Base-by-base conservation (phyloP, 2,888 invertebrate species). In the Thera britannica region DNA sequence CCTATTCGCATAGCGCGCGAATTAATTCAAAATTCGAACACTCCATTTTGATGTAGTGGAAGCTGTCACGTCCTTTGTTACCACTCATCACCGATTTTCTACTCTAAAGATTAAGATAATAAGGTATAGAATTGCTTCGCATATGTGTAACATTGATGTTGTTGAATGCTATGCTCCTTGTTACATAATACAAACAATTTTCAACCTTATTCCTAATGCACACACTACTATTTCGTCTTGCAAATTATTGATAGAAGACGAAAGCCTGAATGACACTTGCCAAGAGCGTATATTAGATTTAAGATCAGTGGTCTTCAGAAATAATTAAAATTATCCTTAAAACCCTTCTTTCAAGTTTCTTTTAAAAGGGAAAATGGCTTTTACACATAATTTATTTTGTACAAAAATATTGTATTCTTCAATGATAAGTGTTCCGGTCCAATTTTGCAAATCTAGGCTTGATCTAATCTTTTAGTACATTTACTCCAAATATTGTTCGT, bases 21-120 rank as follows among this genome's bases (percentile, higher is more conserved):
- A 91, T 92, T 92, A 91, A 92, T 92, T 92, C 87, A 88, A 92
- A 93, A 92, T 92, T 89, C 86, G 91, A 90, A 89, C 91, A 88
- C 92, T 93, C 90, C 88, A 92, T 89, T 90, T 91, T 93, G 93
- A 93, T 90, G 89, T 91, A 93, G 90, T 91, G 90, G 88, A 85
- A 84, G 83, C 84, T 89, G 90, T 90, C 90, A 85, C 83, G 81
- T 82, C 81, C 74, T 70, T 75, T 74, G 74, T 74, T 62, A 65
- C n/a, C 58, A 12, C 52, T 34, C 8, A 60, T 61, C 49, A 55
- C 56, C 56, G 59, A 67, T 41, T 62, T 67, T 67, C 64, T 11
- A 58, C 67, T 48, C 44, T 70, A 62, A 48, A 38, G 1, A 12
- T 75, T 77, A 71, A 5, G 6, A 34, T 48, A 55, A 58, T 11